phyloP scores from a whole-genome alignment of 2,113 vertebrate genomes.

The Macquaria australasica region DNA sequence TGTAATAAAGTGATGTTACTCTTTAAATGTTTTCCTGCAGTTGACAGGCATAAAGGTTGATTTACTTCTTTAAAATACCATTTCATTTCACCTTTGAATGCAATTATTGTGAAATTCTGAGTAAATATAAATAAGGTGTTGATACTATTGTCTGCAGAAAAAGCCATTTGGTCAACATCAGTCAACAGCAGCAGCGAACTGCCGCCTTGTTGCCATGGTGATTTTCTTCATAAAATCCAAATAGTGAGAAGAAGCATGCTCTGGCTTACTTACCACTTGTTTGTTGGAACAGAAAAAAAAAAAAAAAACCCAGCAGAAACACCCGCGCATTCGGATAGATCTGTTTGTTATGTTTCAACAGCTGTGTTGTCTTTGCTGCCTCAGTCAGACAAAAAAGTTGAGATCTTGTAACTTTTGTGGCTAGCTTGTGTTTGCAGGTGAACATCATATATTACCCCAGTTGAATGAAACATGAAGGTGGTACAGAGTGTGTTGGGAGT shows the following conservation, averaged over 20 bases:
- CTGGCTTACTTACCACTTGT: background rate
- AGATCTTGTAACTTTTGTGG: background rate
- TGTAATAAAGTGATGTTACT: background rate
- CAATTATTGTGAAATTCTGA: background rate
- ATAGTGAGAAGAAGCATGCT: background rate
- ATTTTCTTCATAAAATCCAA: background rate
- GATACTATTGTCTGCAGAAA: background rate
- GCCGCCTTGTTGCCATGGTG: conserved; percentile 24
- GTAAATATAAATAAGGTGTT: background rate
- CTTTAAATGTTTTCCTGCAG: background rate
- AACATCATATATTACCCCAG: background rate
- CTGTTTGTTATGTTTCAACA: background rate
- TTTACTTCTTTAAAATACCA: background rate
- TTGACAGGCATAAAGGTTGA: background rate
- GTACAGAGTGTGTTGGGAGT: background rate
- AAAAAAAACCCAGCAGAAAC: background rate
- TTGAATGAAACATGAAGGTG: background rate
- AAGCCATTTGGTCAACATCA: background rate
- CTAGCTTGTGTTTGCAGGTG: background rate
- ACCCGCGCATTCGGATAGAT: background rate
- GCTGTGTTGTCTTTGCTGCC: background rate
- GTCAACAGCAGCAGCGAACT: background rate
- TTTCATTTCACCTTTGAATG: background rate
- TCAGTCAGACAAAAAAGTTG: background rate
- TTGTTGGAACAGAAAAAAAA: background rate